These are phyloP conservation scores for Zaprionus vittiger DNA, from an alignment of 1,140 invertebrate species.

Conservation along the genomic window DNA sequence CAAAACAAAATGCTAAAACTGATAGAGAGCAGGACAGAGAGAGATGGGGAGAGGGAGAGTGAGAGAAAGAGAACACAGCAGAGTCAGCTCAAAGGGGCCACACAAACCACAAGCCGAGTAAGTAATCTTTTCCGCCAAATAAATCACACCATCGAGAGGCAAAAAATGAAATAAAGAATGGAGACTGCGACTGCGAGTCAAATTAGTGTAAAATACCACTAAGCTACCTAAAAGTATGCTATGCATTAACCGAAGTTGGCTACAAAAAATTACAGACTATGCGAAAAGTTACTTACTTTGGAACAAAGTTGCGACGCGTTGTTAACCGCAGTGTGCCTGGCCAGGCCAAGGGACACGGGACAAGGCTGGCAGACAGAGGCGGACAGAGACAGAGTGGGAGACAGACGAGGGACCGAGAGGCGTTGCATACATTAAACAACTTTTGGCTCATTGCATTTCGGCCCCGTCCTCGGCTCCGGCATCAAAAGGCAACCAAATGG, in stretches of 20 bases:
- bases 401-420: constrained; percentile 25
- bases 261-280: constrained; percentile 76
- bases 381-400: not conserved
- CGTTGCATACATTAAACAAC: constrained; percentile 84
- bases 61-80: no score
- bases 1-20: constrained; percentile 54
- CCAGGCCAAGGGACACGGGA: constrained; percentile 15
- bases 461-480: constrained; percentile 27
- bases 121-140: constrained; percentile 84
- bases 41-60: not conserved
- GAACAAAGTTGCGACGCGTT: constrained; percentile 74
- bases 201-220: constrained; percentile 82
- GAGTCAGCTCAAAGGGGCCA: constrained; percentile 33
- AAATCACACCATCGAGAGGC: constrained; percentile 79
- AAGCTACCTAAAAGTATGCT: constrained; percentile 81
- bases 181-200: constrained; percentile 62
- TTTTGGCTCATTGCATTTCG: constrained; percentile 82
- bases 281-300: constrained; percentile 79
- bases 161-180: constrained; percentile 28
- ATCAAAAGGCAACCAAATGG: constrained; percentile 66
- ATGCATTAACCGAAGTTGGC: constrained; percentile 55
- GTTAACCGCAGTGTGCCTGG: constrained; percentile 67
- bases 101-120: constrained; percentile 65
- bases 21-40: not conserved
- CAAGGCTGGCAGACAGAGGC: not conserved